Conservation (phyloP, 2,797 vertebrate genomes). For the Sebastes vulpes region DNA sequence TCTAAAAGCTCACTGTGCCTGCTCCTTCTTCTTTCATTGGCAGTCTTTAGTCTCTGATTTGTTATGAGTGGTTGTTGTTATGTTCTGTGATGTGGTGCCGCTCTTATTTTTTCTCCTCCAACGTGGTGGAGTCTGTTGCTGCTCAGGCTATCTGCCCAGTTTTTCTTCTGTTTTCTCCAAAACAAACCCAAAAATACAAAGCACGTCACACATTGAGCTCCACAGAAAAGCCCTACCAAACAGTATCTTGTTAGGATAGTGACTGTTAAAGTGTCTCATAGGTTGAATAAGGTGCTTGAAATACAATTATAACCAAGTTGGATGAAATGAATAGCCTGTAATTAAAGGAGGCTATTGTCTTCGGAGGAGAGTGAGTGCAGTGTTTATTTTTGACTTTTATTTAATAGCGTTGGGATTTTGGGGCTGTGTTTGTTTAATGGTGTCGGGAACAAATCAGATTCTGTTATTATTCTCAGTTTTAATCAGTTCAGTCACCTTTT, state of each 20-base stretch:
- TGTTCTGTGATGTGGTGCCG: not conserved
- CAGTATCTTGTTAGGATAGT: not conserved
- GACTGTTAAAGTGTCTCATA: not conserved
- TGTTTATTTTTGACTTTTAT: conserved; percentile 58
- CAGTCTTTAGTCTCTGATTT: not conserved
- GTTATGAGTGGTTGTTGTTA: not conserved
- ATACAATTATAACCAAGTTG: conserved; percentile 9
- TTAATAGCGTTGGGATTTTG: conserved; percentile 52
- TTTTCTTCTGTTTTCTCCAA: not conserved
- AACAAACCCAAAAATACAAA: conserved; percentile 9
- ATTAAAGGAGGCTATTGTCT: conserved; percentile 41
- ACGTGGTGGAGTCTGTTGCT: not conserved
- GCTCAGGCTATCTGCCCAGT: not conserved
- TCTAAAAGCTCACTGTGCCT: not conserved
- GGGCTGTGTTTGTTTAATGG: conserved; percentile 52
- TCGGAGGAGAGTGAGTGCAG: conserved; percentile 7
- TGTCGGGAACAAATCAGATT: conserved; percentile 54
- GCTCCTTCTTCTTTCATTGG: not conserved
- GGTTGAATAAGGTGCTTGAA: conserved; percentile 17
- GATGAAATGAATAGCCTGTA: conserved; percentile 33
- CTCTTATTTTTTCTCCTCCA: not conserved
- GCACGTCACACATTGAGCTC: conserved; percentile 2
- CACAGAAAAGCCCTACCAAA: not conserved
- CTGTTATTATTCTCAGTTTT: conserved; percentile 42
- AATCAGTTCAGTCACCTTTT: conserved; percentile 56